A percentile compares a stretch with the other conserved stretches of the same genome.
Conservation (phyloP, 2,888 invertebrate genomes). For the Coelinius sp. region DNA sequence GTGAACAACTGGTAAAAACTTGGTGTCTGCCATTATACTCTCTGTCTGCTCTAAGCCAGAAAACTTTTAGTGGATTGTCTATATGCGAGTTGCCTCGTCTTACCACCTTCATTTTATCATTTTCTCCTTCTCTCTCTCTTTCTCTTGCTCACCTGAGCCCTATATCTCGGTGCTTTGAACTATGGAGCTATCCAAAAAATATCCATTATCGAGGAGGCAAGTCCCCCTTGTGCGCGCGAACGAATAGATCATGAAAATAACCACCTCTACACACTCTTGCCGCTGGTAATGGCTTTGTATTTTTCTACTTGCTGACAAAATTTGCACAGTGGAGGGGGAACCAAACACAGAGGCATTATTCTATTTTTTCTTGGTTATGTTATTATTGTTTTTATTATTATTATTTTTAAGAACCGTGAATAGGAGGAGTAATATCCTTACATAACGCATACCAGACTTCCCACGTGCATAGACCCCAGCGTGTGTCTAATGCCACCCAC, state of each 20-base stretch:
- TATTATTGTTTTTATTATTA: not conserved
- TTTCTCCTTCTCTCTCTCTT: not conserved
- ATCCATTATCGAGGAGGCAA: conserved; percentile 48
- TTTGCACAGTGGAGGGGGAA: not conserved
- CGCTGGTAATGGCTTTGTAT: not conserved
- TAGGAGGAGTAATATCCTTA: conserved; percentile 43
- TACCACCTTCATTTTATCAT: conserved; percentile 34
- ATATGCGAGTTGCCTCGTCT: not conserved
- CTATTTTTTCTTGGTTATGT: not conserved
- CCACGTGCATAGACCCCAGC: conserved; percentile 43
- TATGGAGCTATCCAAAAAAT: conserved; percentile 45
- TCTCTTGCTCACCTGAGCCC: conserved; percentile 36
- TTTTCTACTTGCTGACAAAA: not conserved
- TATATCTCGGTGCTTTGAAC: conserved; percentile 42
- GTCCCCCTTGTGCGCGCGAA: conserved; percentile 35
- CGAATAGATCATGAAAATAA: conserved; percentile 47
- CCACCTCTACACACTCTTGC: not conserved
- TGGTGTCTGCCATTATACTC: not conserved
- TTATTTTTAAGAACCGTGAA: conserved; percentile 11
- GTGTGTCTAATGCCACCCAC: conserved; percentile 15
- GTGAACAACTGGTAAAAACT: not conserved
- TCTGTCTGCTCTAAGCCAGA: conserved; percentile 17
- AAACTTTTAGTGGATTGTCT: conserved; percentile 32
- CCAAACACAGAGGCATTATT: not conserved
- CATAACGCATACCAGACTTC: conserved; percentile 49